Percentiles rank a stretch among this genome's conserved stretches.
Conservation (phyloP, 1,140 invertebrate species). For the Drosophila pruinosa region DNA sequence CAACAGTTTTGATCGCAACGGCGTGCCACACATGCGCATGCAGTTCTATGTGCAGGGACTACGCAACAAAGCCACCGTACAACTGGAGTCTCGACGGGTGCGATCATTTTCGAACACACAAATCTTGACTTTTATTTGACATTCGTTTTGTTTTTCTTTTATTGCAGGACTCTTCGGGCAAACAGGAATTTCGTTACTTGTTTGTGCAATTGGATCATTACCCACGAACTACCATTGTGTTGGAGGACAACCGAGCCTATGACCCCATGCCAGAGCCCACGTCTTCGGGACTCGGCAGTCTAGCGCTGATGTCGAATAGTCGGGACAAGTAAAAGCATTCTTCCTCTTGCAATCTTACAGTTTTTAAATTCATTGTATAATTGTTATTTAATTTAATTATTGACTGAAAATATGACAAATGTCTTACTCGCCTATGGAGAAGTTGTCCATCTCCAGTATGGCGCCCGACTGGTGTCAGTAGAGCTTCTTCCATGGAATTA, state of each 20-base stretch:
- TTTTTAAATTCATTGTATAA: conserved; percentile 62
- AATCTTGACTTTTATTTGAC: too few species aligned
- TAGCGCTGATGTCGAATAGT: conserved; percentile 61
- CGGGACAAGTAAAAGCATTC: conserved; percentile 47
- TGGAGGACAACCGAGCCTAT: conserved; percentile 88
- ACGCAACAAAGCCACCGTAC: conserved; percentile 90
- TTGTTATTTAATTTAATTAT: conserved; percentile 64
- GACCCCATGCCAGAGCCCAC: conserved; percentile 47
- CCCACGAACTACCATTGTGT: conserved; percentile 87
- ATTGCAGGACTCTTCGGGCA: conserved; percentile 88
- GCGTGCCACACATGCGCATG: conserved; percentile 91
- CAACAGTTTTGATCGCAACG: conserved; percentile 88
- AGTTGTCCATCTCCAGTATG: conserved; percentile 74
- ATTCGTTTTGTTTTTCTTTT: neutral
- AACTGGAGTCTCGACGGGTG: conserved; percentile 94
- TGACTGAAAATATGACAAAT: conserved; percentile 54
- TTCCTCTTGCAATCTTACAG: neutral
- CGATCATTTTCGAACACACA: conserved; percentile 21
- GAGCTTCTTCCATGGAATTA: conserved; percentile 84
- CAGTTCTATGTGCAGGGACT: conserved; percentile 94
- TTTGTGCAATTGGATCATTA: conserved; percentile 92
- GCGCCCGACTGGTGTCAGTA: conserved; percentile 78
- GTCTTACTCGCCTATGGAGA: conserved; percentile 69
- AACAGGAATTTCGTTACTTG: conserved; percentile 92
- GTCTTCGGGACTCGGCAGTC: conserved; percentile 36